phyloP scores from a whole-genome alignment of 2,113 vertebrate genomes.

The Perognathus longimembris region DNA sequence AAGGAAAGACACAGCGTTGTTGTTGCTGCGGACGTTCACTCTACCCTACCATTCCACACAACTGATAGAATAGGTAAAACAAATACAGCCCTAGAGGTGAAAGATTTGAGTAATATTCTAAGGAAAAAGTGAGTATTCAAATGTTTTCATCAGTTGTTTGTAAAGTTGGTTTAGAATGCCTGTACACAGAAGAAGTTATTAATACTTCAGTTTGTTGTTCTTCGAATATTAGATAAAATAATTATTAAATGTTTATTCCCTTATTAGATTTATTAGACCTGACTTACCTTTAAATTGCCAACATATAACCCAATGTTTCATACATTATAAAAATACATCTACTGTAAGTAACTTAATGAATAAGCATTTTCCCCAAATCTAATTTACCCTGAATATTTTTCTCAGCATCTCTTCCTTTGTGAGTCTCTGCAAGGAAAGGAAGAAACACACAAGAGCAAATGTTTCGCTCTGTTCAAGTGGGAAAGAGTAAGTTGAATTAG shows the following conservation, averaged over 20 bases:
- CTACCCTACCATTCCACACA: neutral
- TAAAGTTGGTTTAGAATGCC: constrained; percentile 44
- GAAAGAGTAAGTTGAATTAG: neutral
- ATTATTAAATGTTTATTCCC: neutral
- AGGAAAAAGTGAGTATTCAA: neutral
- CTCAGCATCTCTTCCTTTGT: neutral
- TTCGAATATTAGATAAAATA: constrained; percentile 13
- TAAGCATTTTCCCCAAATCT: neutral
- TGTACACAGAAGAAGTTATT: constrained; percentile 5
- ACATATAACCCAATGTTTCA: neutral
- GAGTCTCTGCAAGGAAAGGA: neutral
- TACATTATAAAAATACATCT: neutral
- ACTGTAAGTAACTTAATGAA: constrained; percentile 8
- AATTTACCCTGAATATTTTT: constrained; percentile 35
- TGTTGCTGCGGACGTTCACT: neutral
- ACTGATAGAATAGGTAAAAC: neutral
- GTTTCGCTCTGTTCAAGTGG: neutral
- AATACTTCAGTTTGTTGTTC: neutral
- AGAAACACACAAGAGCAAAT: neutral
- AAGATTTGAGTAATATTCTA: neutral
- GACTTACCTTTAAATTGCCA: constrained; percentile 46
- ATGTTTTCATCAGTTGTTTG: constrained; percentile 1
- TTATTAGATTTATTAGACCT: neutral
- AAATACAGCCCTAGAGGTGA: neutral
- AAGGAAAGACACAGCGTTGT: neutral